Evolutionary conservation across 1,140 invertebrate species (phyloP), one percentile per base, ranked within the genome.

Genomic region (Bombus fervidus): DNA sequence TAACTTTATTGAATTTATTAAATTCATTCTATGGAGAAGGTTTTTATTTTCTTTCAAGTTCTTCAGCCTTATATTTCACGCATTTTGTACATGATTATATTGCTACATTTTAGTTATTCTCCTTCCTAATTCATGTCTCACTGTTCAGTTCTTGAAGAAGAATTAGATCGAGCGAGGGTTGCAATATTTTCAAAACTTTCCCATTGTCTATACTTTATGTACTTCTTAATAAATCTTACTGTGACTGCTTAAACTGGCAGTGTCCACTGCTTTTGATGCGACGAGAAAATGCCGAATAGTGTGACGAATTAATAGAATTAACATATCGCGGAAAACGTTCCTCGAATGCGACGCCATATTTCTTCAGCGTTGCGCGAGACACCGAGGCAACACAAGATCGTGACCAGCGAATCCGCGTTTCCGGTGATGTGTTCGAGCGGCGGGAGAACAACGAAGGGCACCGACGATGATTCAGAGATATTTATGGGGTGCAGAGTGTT

Each of bases 391-490:
- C 83, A 66, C 75, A 85, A 85, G 84, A 79, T 85, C 71, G 77
- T 59, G 41, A 62, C 15, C 69, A 74, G 10, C 41, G 34, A 81
- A 72, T 81, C 59, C 80, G 84, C 85, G 85, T 83, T 86, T 83
- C 85, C 85, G 80, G 53, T 73, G 85, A 86, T 69, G 80, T 84
- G 86, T 79, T 80, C 77, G 83, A 85, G 62, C 76, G 37, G 37
- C 39, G 69, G 53, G 57, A 43, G 78, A 90, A 83, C 80, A 75
- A 80, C 79, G 88, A 85, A 73, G 74, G 81, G 81, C 78, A 83
- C 47, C 87, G 89, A 90, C 92, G 92, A 94, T 93, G 92, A 93
- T 93, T 94, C 93, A 93, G 92, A 92, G 92, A 93, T 93, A 93
- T 94, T 93, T 94, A 93, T 93, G 91, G 91, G 89, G 92, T 91